Conservation (phyloP, 2,113 vertebrate genomes). For the Daphoenositta chrysoptera region DNA sequence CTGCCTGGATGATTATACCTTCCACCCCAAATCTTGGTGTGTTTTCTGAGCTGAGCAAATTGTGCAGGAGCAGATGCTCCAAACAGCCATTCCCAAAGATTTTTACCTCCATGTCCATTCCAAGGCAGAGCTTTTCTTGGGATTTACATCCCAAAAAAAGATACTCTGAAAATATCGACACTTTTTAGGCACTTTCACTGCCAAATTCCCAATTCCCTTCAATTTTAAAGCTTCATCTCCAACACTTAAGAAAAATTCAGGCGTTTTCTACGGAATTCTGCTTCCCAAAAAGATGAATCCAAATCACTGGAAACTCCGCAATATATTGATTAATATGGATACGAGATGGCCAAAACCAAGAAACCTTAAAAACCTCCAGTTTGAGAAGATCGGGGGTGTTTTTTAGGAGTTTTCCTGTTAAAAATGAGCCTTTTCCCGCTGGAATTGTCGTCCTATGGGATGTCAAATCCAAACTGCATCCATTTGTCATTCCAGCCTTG, state of each 20-base stretch:
- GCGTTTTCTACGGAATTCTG: neutral
- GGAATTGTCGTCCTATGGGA: neutral
- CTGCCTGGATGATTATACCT: neutral
- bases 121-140: accelerated
- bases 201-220: neutral
- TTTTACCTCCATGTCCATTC: neutral
- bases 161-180: neutral
- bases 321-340: neutral
- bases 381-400: neutral
- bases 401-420: neutral
- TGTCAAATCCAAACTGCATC: neutral
- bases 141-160: too few species aligned
- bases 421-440: neutral
- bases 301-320: neutral
- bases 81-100: neutral
- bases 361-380: neutral
- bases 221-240: neutral
- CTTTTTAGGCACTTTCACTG: neutral
- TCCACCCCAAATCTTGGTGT: neutral
- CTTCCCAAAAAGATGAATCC: neutral
- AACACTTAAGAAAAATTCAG: neutral
- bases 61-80: neutral
- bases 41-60: neutral
- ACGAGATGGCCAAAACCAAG: neutral
- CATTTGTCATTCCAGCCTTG: neutral